These are phyloP conservation scores for Micropoecilia bifurca DNA, from an alignment of 2,797 vertebrate species.

Conservation along the genomic window DNA sequence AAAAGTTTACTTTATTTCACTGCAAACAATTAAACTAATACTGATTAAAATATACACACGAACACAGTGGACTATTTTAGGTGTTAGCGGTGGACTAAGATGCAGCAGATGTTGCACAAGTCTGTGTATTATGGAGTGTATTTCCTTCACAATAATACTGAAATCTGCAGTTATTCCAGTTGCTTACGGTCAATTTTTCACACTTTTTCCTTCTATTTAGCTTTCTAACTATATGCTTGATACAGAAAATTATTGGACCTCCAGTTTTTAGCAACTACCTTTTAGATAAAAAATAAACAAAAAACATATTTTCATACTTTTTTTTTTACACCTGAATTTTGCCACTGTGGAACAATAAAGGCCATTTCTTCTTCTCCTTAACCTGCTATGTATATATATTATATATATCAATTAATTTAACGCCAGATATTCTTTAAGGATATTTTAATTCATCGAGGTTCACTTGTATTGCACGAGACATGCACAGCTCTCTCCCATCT, in stretches of 20 bases:
- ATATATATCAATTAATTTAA: neutral
- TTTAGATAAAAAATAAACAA: neutral
- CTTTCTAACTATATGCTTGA: neutral
- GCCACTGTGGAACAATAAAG: too few relatives aligned
- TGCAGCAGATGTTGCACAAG: neutral
- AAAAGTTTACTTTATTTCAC: neutral
- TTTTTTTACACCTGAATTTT: too few relatives aligned
- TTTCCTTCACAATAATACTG: neutral
- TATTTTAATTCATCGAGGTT: conserved; percentile 11
- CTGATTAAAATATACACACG: neutral
- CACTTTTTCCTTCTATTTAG: neutral
- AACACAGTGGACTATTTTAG: neutral
- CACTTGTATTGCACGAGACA: conserved; percentile 17
- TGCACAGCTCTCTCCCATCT: conserved; percentile 14
- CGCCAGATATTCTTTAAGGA: neutral
- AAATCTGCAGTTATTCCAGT: neutral
- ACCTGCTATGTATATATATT: neutral
- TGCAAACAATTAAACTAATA: neutral
- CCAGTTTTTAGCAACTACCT: neutral
- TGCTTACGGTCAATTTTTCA: neutral
- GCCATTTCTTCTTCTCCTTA: too few relatives aligned
- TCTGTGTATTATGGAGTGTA: neutral
- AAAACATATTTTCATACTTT: too few relatives aligned
- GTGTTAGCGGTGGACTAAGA: neutral
- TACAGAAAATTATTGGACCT: neutral